Base-by-base conservation (phyloP, 1,140 invertebrate species). In the Zophobas atratus region DNA sequence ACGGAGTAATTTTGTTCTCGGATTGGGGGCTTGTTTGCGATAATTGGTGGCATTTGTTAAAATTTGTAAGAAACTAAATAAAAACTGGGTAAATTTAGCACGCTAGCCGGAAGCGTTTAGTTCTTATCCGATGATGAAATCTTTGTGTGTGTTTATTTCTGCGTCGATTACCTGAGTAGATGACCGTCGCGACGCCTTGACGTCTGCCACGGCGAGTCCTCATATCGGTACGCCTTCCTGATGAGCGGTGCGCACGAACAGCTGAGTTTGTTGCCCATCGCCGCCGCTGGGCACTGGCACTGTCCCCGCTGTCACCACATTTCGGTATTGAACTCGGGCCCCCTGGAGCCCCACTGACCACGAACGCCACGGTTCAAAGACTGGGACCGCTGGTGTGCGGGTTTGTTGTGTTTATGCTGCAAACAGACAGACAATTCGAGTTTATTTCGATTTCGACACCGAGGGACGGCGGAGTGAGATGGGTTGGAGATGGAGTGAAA, bases 251-350 rank as follows among this genome's bases (percentile, higher is more conserved):
- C 96, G 89, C 97, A 98, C 82, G 95, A 97, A 89, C 95, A 97
- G 86, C 95, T 95, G 84, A 98, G 89, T 90, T 98, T 98, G 90
- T 98, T 98, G 88, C 97, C 96, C 96, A 98, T 98, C 84, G 87
- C 88, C 84, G 87, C 88, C 63, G 76, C 79, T 53, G 83, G 82
- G 81, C 84, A 85, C 83, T 85, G 84, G 80, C 83, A 84, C 84
- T 84, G 84, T 75, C 82, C 90, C 90, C 91, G 90, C 89, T 92
- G 92, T 92, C 92, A 92, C 91, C 92, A 92, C 91, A 92, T 92
- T 84, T 86, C 90, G 88, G 84, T 85, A 78, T 87, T 88, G 88
- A 79, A 60, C 60, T 92, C 91, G 83, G 90, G 78, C 49, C 84
- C 84, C 51, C 91, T 88, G 84, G 90, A 91, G 75, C 91, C 87